A percentile compares a stretch with the other conserved stretches of the same genome.
Evolutionary conservation across 2,888 invertebrate species (phyloP).

Genomic region (Tanytarsus gracilentus): DNA sequence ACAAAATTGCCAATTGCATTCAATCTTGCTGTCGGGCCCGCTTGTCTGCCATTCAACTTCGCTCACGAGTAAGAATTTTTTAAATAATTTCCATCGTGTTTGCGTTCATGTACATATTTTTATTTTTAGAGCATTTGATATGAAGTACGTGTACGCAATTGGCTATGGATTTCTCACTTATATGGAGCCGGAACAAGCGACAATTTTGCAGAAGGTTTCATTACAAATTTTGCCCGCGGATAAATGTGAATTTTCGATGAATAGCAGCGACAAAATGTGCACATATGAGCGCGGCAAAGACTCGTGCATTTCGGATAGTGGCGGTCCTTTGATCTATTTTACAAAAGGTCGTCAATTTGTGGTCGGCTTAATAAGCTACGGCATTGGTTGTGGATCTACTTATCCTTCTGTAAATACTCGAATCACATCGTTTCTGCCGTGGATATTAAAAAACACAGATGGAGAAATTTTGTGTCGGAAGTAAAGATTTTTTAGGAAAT

Average conservation of each 20-base stretch:
- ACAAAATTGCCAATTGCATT: slow-evolving; percentile 28
- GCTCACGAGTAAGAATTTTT: background rate
- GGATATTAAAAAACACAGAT: slow-evolving; percentile 45
- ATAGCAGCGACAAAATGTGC: slow-evolving; percentile 41
- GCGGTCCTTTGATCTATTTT: slow-evolving; percentile 35
- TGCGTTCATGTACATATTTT: background rate
- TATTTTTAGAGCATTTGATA: slow-evolving; percentile 29
- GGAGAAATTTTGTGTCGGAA: slow-evolving; percentile 35
- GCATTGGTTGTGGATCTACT: slow-evolving; percentile 46
- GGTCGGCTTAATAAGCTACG: slow-evolving; percentile 50
- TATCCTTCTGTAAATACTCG: slow-evolving; percentile 49
- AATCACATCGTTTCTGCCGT: slow-evolving; percentile 48
- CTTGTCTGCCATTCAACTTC: slow-evolving; percentile 31
- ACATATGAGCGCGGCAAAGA: slow-evolving; percentile 45
- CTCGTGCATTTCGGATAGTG: slow-evolving; percentile 45
- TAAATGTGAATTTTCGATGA: slow-evolving; percentile 31
- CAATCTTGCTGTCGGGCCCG: slow-evolving; percentile 30
- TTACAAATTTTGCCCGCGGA: slow-evolving; percentile 34
- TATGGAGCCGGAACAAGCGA: slow-evolving; percentile 44
- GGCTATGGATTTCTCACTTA: slow-evolving; percentile 53
- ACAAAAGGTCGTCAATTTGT: slow-evolving; percentile 39
- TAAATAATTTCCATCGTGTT: background rate
- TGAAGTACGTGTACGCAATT: slow-evolving; percentile 33
- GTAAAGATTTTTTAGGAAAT: slow-evolving; percentile 24
- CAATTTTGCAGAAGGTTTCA: slow-evolving; percentile 45